phyloP scores from a whole-genome alignment of 2,113 vertebrate genomes.

The Heterocephalus glaber region DNA sequence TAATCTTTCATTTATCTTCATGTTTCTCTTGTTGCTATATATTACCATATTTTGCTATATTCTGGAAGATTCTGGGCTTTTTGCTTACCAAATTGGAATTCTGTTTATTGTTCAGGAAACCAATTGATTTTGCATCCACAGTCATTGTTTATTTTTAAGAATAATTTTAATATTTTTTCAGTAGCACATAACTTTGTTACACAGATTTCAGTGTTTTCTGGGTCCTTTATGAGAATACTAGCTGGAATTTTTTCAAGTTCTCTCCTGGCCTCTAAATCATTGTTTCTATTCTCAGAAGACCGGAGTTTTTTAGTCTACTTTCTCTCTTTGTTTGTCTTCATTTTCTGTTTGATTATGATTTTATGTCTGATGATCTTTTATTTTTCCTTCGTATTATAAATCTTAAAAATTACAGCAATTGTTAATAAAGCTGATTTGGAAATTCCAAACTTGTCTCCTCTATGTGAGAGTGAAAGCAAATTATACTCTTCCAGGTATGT shows the following conservation, averaged over 20 bases:
- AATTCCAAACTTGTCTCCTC: neutral
- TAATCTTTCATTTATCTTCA: neutral
- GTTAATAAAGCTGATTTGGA: neutral
- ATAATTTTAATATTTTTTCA: neutral
- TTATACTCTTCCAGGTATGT: neutral
- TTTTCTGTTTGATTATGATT: neutral
- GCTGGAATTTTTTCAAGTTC: neutral
- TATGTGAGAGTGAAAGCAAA: neutral
- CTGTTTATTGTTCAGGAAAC: neutral
- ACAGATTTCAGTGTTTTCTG: neutral
- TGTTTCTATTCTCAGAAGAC: neutral
- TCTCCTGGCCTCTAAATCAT: neutral
- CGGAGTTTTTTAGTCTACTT: neutral
- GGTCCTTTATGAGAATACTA: neutral
- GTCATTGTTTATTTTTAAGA: neutral
- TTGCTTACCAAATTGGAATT: neutral
- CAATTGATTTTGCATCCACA: neutral
- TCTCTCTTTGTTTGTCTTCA: neutral
- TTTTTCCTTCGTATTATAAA: neutral
- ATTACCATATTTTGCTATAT: neutral
- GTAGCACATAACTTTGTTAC: neutral
- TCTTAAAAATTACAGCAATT: neutral
- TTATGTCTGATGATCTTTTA: neutral
- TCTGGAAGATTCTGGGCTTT: neutral
- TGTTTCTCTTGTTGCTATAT: neutral